Evolutionary conservation across 2,888 invertebrate species (phyloP), one percentile per base, ranked within the genome.

Genomic region (Acleris holmiana): DNA sequence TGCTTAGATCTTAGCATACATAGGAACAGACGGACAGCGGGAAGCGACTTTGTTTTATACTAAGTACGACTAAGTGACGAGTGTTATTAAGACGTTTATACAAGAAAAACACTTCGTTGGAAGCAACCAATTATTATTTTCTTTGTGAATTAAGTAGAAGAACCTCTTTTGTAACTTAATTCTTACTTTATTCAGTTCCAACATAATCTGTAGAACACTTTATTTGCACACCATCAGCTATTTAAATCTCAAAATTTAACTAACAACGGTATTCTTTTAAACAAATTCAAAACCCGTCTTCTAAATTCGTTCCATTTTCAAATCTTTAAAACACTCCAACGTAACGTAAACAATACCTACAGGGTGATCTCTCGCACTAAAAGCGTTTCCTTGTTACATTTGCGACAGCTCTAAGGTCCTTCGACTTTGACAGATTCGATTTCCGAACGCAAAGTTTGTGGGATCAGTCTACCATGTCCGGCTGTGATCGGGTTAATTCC

Each of bases 361-460:
- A 65, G 72, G 63, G 68, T 77, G 72, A 77, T 80, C 77, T 80
- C 78, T 69, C 70, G 66, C 71, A 58, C 77, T 86, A 84, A 88
- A 84, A 85, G 84, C 84, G 66, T 86, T 86, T 76, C 78, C 83
- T 79, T 87, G 87, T 88, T 71, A 73, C 73, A 69, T 71, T 74
- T 73, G 70, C 71, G 69, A 71, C 68, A 72, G 76, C 75, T 76
- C 76, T 77, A 71, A 73, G 71, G 68, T 69, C 67, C 73, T 68
- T 66, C 66, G 66, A 71, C 58, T 74, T 72, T 81, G 83, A 84
- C 86, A 84, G 80, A 85, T 86, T 83, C 76, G 80, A 87, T 88
- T 86, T 86, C 82, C 83, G 73, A 74, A 71, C 67, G 76, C 75
- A 76, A 76, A 77, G 73, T 78, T 70, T 73, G 62, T 70, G 71